Evolutionary conservation across 2,888 invertebrate genomes (phyloP).

Genomic region (Resseliella maxima): DNA sequence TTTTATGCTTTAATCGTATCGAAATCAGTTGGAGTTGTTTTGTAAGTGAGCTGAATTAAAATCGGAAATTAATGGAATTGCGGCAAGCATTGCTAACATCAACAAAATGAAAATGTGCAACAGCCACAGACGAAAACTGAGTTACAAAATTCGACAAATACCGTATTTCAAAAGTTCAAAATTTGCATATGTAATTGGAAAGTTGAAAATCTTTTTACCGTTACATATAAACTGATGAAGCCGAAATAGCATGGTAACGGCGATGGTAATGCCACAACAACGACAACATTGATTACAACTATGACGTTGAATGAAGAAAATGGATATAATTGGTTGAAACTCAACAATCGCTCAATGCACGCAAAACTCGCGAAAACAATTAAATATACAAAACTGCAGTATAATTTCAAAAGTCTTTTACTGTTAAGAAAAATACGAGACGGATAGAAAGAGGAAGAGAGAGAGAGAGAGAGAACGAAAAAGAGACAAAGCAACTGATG

Average conservation of each 20-base stretch:
- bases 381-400: conserved; percentile 39
- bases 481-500: too few species aligned
- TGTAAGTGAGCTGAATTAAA: not conserved
- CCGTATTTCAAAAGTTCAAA: conserved; percentile 2
- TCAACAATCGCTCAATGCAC: conserved; percentile 26
- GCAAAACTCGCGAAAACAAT: conserved; percentile 38
- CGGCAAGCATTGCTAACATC: not conserved
- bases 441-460: not conserved
- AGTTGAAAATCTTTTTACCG: conserved; percentile 30
- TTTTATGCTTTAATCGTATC: not conserved
- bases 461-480: not conserved
- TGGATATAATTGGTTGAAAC: conserved; percentile 1
- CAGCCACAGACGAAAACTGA: not conserved
- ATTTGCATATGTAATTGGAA: conserved; percentile 54
- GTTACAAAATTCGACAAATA: conserved; percentile 22
- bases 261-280: not conserved
- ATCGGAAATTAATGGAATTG: not conserved
- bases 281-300: not conserved
- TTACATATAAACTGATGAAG: not conserved
- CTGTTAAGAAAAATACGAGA: not conserved
- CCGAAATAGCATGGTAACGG: not conserved
- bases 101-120: not conserved
- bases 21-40: not conserved
- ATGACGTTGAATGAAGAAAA: not conserved
- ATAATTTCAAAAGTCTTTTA: not conserved